Percentiles rank a stretch among this genome's conserved stretches.
These are phyloP conservation scores for Herminia tarsipennalis DNA, from an alignment of 2,888 invertebrate genomes.

Conservation along the genomic window DNA sequence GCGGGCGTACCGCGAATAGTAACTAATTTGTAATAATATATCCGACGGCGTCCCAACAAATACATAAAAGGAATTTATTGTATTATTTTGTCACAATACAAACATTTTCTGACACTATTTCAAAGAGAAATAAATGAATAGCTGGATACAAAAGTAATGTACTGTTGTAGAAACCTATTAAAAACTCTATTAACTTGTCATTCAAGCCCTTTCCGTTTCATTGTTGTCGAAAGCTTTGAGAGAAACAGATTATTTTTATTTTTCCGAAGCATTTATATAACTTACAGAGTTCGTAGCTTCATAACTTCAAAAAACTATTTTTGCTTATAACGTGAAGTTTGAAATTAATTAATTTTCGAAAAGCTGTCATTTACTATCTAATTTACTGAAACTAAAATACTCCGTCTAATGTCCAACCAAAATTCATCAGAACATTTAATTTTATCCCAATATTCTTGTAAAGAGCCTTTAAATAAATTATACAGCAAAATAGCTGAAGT, in stretches of 20 bases:
- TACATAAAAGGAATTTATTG: neutral
- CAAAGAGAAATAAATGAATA: slow-evolving; percentile 23
- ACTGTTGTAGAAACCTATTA: slow-evolving; percentile 42
- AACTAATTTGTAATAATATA: too few relatives aligned
- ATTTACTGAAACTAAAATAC: too few relatives aligned
- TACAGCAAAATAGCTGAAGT: neutral
- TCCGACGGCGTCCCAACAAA: too few relatives aligned
- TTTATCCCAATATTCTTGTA: too few relatives aligned
- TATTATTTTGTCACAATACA: neutral
- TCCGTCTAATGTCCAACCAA: slow-evolving; percentile 6
- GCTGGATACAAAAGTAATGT: slow-evolving; percentile 21
- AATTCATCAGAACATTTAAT: slow-evolving; percentile 14
- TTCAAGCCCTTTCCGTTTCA: slow-evolving; percentile 30
- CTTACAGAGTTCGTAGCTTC: too few relatives aligned
- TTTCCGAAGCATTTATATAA: too few relatives aligned
- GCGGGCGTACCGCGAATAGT: too few relatives aligned
- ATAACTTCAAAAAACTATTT: too few relatives aligned
- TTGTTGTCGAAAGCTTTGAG: slow-evolving; percentile 34
- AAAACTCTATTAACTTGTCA: slow-evolving; percentile 45
- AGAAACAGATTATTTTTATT: slow-evolving; percentile 23
- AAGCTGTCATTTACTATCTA: too few relatives aligned
- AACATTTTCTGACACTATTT: neutral
- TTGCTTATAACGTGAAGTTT: too few relatives aligned
- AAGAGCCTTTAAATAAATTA: neutral
- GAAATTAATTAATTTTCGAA: too few relatives aligned